Percentiles rank a stretch among this genome's conserved stretches.
Evolutionary conservation across 2,888 invertebrate species (phyloP).

Genomic region (Volucella zonaria): DNA sequence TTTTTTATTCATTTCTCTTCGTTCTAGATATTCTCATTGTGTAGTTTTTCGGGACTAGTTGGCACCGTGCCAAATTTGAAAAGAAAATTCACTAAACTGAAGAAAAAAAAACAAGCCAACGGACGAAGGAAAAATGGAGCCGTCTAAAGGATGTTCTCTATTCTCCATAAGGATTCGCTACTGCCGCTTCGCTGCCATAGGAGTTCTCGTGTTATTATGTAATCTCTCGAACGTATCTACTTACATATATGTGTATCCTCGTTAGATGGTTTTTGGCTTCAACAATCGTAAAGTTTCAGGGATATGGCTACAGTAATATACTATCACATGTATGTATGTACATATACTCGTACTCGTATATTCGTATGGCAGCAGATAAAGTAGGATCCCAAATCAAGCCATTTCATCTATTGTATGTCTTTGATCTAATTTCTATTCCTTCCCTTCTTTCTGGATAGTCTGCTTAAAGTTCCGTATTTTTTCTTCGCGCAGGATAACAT

Average conservation of each 20-base stretch:
- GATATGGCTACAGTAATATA: constrained; percentile 21
- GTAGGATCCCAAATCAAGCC: constrained; percentile 43
- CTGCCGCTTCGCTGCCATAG: constrained; percentile 44
- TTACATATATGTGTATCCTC: constrained; percentile 30
- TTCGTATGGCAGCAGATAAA: not conserved
- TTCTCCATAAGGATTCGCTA: constrained; percentile 57
- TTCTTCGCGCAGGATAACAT: not conserved
- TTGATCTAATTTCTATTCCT: constrained; percentile 50
- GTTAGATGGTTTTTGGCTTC: constrained; percentile 44
- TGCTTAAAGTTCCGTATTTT: not conserved
- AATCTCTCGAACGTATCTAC: constrained; percentile 32
- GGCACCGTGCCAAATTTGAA: constrained; percentile 66
- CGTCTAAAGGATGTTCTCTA: constrained; percentile 56
- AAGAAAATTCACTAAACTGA: constrained; percentile 29
- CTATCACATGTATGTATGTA: not conserved
- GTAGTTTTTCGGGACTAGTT: constrained; percentile 64
- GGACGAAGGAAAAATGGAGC: constrained; percentile 35
- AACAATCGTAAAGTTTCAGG: constrained; percentile 53
- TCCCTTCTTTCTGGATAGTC: not conserved
- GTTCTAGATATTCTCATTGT: constrained; percentile 40
- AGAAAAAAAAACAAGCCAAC: constrained; percentile 38
- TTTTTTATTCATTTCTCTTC: constrained; percentile 23
- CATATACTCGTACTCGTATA: too few species aligned
- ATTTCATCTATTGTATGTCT: constrained; percentile 45
- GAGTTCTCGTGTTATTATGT: constrained; percentile 53